phyloP scores from a whole-genome alignment of 2,888 invertebrate species.

The Asteroscopus sphinx region DNA sequence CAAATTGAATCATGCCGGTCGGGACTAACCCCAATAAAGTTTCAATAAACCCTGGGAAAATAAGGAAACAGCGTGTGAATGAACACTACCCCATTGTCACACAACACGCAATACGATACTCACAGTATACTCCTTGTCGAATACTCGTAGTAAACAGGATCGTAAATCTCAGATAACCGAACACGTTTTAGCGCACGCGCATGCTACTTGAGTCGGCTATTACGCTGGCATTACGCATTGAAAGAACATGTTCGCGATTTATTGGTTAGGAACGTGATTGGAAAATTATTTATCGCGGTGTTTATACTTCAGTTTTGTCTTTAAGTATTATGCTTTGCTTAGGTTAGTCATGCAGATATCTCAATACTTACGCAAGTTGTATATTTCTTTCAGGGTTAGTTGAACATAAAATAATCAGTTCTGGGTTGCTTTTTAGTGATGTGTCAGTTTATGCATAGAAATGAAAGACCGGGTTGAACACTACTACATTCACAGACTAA shows the following conservation, averaged over 20 bases:
- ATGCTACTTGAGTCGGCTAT: slow-evolving; percentile 13
- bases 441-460: no score
- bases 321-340: slow-evolving; percentile 6
- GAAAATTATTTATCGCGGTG: slow-evolving; percentile 47
- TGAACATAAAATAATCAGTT: not conserved
- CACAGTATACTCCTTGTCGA: slow-evolving; percentile 39
- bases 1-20: slow-evolving; percentile 42
- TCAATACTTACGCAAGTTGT: slow-evolving; percentile 1
- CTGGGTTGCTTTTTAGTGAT: not conserved
- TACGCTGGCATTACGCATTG: slow-evolving; percentile 32
- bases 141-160: slow-evolving; percentile 54
- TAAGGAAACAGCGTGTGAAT: slow-evolving; percentile 28
- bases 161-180: slow-evolving; percentile 50
- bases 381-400: slow-evolving; percentile 3
- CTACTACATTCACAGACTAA: no score
- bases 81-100: slow-evolving; percentile 42
- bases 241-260: slow-evolving; percentile 40
- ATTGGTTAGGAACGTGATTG: slow-evolving; percentile 46
- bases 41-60: slow-evolving; percentile 23
- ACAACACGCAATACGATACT: slow-evolving; percentile 20
- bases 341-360: slow-evolving; percentile 20
- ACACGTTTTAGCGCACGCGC: slow-evolving; percentile 50
- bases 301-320: slow-evolving; percentile 30
- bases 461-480: no score
- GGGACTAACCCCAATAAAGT: no score